Evolutionary conservation across 1,140 invertebrate species (phyloP).

Genomic region (Trichomalopsis sarcophagae): DNA sequence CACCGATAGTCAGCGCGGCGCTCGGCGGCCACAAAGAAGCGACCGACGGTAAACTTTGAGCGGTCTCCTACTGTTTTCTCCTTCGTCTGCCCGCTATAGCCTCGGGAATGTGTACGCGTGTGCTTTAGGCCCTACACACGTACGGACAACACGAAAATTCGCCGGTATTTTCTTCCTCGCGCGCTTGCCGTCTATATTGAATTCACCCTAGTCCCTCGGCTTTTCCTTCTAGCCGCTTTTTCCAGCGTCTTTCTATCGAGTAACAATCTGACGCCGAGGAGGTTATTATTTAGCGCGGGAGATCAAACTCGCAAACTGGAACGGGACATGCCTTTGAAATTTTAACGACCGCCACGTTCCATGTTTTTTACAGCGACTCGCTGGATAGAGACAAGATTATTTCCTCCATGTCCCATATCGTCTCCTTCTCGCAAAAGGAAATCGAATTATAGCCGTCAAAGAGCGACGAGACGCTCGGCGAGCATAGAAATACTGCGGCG

Average conservation of each 20-base stretch:
- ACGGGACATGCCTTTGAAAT: not conserved
- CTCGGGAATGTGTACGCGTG: conserved; percentile 10
- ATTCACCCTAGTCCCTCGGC: not conserved
- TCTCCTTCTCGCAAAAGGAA: not conserved
- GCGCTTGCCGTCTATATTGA: not conserved
- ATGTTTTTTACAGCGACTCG: not conserved
- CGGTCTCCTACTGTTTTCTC: conserved; percentile 57
- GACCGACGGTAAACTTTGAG: conserved; percentile 61
- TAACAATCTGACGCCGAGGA: not conserved
- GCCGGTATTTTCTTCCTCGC: not conserved
- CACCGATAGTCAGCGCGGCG: conserved; percentile 1
- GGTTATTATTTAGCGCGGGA: not conserved
- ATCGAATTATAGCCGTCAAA: conserved; percentile 22
- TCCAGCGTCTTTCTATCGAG: not conserved
- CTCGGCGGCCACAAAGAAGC: conserved; percentile 59
- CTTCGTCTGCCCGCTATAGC: conserved; percentile 5
- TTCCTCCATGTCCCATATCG: not conserved
- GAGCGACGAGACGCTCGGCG: not conserved
- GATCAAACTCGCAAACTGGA: not conserved
- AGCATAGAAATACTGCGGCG: not conserved
- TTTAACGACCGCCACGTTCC: not conserved
- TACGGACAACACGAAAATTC: conserved; percentile 57
- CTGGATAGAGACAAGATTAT: not conserved
- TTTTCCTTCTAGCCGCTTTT: conserved; percentile 6
- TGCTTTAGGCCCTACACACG: conserved; percentile 55